Conservation (phyloP, 2,888 invertebrate genomes). For the Gryllus longicercus region DNA sequence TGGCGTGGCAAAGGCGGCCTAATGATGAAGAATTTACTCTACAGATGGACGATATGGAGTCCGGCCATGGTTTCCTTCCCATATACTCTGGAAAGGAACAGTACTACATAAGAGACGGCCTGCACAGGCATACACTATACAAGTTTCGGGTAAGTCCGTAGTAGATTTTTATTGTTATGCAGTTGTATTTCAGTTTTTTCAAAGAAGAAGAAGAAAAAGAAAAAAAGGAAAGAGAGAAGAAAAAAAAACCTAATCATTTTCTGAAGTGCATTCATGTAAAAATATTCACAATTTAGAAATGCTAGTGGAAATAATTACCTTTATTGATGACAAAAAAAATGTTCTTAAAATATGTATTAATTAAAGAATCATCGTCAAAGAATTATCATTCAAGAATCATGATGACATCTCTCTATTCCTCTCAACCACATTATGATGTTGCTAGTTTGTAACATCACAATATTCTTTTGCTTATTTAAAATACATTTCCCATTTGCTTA, state of each 20-base stretch:
- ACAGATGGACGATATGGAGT: conserved; percentile 70
- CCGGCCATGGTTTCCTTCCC: conserved; percentile 73
- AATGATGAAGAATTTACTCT: conserved; percentile 77
- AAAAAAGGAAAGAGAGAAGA: too few species aligned
- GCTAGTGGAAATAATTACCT: too few species aligned
- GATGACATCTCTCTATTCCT: too few species aligned
- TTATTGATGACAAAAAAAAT: background rate
- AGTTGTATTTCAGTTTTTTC: background rate
- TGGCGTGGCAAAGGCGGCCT: conserved; percentile 71
- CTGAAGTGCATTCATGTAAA: too few species aligned
- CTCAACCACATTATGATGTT: too few species aligned
- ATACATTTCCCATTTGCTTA: too few species aligned
- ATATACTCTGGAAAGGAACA: conserved; percentile 76
- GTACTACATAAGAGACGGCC: conserved; percentile 61
- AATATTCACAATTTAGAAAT: too few species aligned
- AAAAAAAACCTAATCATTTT: too few species aligned
- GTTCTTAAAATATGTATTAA: background rate
- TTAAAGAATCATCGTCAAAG: too few species aligned
- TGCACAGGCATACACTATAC: conserved; percentile 74
- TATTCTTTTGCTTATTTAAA: too few species aligned
- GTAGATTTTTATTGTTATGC: background rate
- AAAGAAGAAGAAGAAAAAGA: background rate
- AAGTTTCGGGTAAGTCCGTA: conserved; percentile 58
- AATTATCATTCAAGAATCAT: too few species aligned
- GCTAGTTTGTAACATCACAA: too few species aligned